Base-by-base conservation (phyloP, 1,140 invertebrate genomes). In the Brachionus rubens region DNA sequence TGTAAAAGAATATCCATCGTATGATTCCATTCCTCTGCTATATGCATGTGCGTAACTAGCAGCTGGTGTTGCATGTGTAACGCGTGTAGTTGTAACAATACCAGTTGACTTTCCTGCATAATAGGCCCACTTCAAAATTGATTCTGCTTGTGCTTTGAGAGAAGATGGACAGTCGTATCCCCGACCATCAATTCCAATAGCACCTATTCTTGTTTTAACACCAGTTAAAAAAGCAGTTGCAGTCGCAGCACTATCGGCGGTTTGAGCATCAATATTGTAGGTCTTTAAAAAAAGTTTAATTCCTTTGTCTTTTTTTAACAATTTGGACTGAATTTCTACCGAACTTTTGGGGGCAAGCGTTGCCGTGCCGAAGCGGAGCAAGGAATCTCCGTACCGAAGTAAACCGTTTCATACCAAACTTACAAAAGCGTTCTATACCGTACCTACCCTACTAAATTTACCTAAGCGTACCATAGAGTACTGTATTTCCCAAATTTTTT, bases 41-140 rank as follows among this genome's bases (percentile, higher is more conserved):
- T 26, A 48, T 12, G 36, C 86, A 81, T 92, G 90, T 1, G 91
- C 90, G 80, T 93, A 95, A 0, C 91, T 80, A 0, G 91, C 91
- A 0, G 89, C 89, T 0, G 92, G 93, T 0, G 92, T 94, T 0
- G 92, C 93, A 82, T 94, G 92, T 0, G 92, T 94, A 0, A 95
- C 90, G 76, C 91, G 87, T 36, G 92, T 92, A 0, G 91, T 94
- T 0, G 92, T 94, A 1, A 94, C 91, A 59, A 95, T 89, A 19
- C 92, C 92, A 82, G 90, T 90, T 59, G 87, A 87, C 85, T 91
- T 91, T 3, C 76, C 76, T 36, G 43, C 26, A n/a, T 52, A 26
- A 26, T 68, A 28, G 26, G 56, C 56, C 62, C 59, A 67, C 26
- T 52, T 24, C 12, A 77, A 36, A 46, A 77, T 68, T 12, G 48